Conservation (phyloP, 2,888 invertebrate genomes). For the Dioctria linearis region DNA sequence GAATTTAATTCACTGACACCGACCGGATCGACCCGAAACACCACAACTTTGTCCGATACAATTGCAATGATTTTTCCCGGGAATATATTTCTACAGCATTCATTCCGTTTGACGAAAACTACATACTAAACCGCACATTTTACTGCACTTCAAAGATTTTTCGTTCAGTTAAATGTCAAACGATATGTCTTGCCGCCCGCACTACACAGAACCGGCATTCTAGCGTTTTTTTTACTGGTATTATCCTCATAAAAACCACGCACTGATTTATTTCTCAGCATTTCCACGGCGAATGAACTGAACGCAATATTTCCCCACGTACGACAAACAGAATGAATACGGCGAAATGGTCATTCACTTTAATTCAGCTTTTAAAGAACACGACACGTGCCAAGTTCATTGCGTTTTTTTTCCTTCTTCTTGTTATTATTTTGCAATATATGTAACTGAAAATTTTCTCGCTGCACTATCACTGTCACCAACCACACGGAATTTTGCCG, state of each 20-base stretch:
- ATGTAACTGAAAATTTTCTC: too few species aligned
- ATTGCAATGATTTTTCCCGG: conserved; percentile 25
- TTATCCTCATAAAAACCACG: neutral
- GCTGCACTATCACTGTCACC: too few species aligned
- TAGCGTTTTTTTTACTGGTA: neutral
- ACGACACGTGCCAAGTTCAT: too few species aligned
- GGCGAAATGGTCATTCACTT: too few species aligned
- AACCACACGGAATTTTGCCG: too few species aligned
- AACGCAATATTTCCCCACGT: neutral
- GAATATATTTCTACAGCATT: neutral
- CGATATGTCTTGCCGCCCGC: neutral
- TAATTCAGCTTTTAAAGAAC: too few species aligned
- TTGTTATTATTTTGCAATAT: too few species aligned
- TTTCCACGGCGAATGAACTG: neutral
- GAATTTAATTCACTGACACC: too few species aligned
- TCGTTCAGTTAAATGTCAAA: conserved; percentile 48
- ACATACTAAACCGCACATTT: neutral
- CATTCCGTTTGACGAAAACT: conserved; percentile 6
- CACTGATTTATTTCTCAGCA: conserved; percentile 10
- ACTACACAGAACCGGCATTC: conserved; percentile 1
- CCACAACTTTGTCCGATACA: too few species aligned
- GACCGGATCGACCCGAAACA: too few species aligned
- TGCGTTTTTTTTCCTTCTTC: too few species aligned
- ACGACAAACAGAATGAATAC: too few species aligned
- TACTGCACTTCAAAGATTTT: conserved; percentile 9